A percentile compares a stretch with the other conserved stretches of the same genome.
Evolutionary conservation across 2,113 vertebrate genomes (phyloP).

Genomic region (Myotis yumanensis): DNA sequence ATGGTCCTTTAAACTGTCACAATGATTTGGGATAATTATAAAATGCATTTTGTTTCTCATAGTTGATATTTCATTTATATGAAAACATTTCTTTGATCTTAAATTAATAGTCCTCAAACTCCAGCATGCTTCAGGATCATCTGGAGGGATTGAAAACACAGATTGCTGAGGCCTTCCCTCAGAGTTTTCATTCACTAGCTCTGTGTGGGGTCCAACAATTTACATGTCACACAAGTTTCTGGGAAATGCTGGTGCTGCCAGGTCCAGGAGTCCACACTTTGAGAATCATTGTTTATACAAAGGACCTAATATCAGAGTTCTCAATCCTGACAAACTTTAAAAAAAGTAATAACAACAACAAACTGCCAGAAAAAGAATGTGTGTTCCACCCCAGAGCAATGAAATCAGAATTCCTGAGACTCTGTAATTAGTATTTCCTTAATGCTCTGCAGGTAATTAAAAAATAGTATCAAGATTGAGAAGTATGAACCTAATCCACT

Average conservation of each 20-base stretch:
- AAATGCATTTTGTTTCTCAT: slow-evolving; percentile 7
- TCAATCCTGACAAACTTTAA: background rate
- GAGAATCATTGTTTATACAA: background rate
- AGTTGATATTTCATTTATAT: slow-evolving; percentile 17
- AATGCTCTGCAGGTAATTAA: background rate
- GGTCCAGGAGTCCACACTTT: background rate
- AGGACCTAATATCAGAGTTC: background rate
- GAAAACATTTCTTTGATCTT: background rate
- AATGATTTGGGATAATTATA: slow-evolving; percentile 18
- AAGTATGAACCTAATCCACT: background rate
- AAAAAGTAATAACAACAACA: background rate
- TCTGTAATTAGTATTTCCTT: slow-evolving; percentile 31
- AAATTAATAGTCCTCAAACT: slow-evolving; percentile 5
- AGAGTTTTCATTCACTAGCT: background rate
- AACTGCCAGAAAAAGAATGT: background rate
- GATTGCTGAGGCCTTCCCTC: background rate
- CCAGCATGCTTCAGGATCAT: background rate
- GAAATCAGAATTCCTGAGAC: background rate
- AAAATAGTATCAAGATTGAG: slow-evolving; percentile 23
- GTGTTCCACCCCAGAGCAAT: background rate
- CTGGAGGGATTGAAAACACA: background rate
- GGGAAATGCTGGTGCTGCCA: background rate
- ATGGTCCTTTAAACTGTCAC: slow-evolving; percentile 2
- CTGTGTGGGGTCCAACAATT: background rate
- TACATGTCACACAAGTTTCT: slow-evolving; percentile 13